Conservation (phyloP, 2,113 vertebrate species). For the Bucco capensis region DNA sequence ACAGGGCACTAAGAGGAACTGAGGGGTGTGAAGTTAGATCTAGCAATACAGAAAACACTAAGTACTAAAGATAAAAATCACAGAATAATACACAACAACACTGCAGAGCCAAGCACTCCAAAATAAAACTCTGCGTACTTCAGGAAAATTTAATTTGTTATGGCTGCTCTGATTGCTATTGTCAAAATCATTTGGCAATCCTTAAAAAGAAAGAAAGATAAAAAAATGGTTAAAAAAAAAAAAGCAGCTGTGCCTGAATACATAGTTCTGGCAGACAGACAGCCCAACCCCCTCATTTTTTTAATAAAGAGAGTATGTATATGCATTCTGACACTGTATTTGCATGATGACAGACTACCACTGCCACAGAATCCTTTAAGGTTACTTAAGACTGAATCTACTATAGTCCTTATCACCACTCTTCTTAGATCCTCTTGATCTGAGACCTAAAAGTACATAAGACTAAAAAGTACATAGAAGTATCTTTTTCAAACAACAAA, state of each 20-base stretch:
- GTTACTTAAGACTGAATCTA: not conserved
- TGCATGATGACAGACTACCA: not conserved
- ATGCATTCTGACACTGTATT: not conserved
- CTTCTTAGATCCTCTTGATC: not conserved
- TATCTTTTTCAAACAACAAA: not conserved
- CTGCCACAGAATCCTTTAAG: not conserved
- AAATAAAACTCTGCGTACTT: not conserved
- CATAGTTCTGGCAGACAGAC: not conserved
- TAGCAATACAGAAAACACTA: not conserved
- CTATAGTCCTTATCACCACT: not conserved
- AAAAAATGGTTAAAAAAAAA: not conserved
- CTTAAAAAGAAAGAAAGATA: not conserved
- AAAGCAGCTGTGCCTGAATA: not conserved
- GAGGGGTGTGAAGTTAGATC: not conserved
- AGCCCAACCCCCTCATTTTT: accelerated
- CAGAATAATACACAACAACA: not conserved
- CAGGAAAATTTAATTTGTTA: conserved; percentile 5
- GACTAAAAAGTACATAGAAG: not conserved
- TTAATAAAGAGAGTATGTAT: not conserved
- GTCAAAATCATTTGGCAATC: not conserved
- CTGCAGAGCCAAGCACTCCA: not conserved
- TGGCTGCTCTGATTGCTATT: not conserved
- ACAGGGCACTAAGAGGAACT: not conserved
- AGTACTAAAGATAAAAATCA: not conserved
- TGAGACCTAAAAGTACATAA: too few species aligned